A percentile compares a stretch with the other conserved stretches of the same genome.
phyloP scores from a whole-genome alignment of 2,888 invertebrate genomes.

The Oegoconia quadripuncta region DNA sequence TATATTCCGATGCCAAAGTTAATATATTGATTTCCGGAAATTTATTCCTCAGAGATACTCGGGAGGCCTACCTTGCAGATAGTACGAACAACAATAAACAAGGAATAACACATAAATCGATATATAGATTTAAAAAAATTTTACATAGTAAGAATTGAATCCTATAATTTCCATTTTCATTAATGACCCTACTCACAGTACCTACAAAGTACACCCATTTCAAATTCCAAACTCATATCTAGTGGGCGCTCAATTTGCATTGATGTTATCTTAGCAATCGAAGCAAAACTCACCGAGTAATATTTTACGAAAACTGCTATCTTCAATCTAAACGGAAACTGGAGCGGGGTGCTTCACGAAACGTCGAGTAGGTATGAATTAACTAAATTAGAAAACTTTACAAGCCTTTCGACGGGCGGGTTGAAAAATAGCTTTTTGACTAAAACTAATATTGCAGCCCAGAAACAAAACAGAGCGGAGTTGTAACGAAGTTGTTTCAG shows the following conservation, averaged over 20 bases:
- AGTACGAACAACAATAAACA: no score
- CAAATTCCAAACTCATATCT: constrained; percentile 10
- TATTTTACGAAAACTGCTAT: constrained; percentile 47
- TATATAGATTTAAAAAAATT: no score
- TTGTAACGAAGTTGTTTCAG: constrained; percentile 74
- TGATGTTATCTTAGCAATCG: constrained; percentile 51
- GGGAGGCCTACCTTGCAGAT: no score
- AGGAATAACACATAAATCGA: no score
- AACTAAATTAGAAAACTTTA: constrained; percentile 76
- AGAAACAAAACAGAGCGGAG: constrained; percentile 69
- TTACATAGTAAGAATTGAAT: constrained; percentile 4
- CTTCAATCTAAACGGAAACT: constrained; percentile 44
- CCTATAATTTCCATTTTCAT: constrained; percentile 14
- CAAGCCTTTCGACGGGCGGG: constrained; percentile 63
- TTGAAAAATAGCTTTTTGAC: constrained; percentile 76
- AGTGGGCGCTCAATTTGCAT: constrained; percentile 25
- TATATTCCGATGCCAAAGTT: no score
- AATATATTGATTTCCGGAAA: no score
- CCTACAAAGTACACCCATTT: constrained; percentile 5
- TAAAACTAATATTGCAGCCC: constrained; percentile 74
- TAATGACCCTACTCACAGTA: background rate
- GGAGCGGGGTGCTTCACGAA: constrained; percentile 44
- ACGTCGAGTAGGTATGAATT: constrained; percentile 64
- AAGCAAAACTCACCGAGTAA: constrained; percentile 34
- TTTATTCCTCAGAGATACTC: no score